Evolutionary conservation across 2,113 vertebrate species (phyloP).

Genomic region (Calyptomena viridis): DNA sequence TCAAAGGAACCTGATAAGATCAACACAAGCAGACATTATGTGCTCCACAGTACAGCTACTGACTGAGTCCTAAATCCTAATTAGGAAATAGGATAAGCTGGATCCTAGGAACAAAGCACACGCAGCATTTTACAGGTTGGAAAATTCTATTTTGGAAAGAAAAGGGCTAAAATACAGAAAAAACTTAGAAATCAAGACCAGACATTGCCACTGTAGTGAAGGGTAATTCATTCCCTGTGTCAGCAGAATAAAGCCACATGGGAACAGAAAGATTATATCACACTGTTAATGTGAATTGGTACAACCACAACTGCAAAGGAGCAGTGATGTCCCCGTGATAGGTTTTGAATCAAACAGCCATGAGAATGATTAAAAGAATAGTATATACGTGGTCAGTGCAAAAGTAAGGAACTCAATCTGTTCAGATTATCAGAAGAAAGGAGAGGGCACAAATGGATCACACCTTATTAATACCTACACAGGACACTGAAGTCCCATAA

Average conservation of each 20-base stretch:
- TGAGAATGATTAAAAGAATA: background rate
- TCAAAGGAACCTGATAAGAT: slow-evolving; percentile 58
- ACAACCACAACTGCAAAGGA: background rate
- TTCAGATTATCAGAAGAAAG: background rate
- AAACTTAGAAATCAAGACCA: background rate
- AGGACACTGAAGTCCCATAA: background rate
- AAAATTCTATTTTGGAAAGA: background rate
- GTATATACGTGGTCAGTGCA: background rate
- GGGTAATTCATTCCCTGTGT: background rate
- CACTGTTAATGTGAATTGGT: background rate
- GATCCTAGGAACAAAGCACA: background rate
- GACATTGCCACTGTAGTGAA: background rate
- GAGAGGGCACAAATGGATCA: background rate
- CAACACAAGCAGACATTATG: slow-evolving; percentile 45
- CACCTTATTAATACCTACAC: background rate
- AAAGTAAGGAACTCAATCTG: background rate
- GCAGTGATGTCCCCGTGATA: background rate
- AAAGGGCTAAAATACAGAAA: background rate
- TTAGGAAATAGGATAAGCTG: slow-evolving; percentile 14
- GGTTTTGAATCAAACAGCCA: background rate
- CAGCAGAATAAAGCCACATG: background rate
- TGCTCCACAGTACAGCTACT: background rate
- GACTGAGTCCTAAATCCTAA: slow-evolving; percentile 31
- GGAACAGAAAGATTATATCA: background rate
- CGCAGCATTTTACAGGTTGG: background rate